phyloP scores from a whole-genome alignment of 2,888 invertebrate genomes.

The Lasius fuliginosus region DNA sequence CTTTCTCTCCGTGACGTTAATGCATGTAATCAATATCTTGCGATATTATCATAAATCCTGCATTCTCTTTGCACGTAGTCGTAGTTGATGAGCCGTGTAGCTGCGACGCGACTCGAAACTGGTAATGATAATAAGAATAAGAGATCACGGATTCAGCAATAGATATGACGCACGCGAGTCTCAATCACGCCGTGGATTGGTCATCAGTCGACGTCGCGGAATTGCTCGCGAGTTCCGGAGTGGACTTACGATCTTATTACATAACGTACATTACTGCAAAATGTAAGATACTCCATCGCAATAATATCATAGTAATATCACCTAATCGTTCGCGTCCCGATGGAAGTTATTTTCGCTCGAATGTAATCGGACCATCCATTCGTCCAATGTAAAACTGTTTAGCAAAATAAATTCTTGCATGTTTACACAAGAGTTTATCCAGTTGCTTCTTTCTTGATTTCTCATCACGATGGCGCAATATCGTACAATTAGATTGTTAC shows the following conservation, averaged over 20 bases:
- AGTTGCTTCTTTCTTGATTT: background rate
- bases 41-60: constrained; percentile 45
- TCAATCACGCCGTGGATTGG: constrained; percentile 41
- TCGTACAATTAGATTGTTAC: background rate
- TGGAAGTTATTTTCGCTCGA: constrained; percentile 36
- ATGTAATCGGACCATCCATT: constrained; percentile 30
- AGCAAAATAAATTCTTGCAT: background rate
- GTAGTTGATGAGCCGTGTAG: constrained; percentile 25
- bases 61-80: constrained; percentile 11
- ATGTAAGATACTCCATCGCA: constrained; percentile 26
- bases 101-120: constrained; percentile 25
- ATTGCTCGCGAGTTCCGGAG: background rate
- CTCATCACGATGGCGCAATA: background rate
- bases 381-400: background rate
- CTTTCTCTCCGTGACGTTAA: constrained; percentile 42
- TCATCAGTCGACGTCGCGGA: constrained; percentile 47
- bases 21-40: constrained; percentile 43
- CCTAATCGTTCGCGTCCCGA: constrained; percentile 27
- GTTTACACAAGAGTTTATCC: background rate
- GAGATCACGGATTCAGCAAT: constrained; percentile 44
- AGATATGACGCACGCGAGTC: constrained; percentile 28
- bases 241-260: constrained; percentile 30
- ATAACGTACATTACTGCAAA: constrained; percentile 21
- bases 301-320: constrained; percentile 29
- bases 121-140: constrained; percentile 43